phyloP scores from a whole-genome alignment of 2,888 invertebrate genomes.

The Pheosia tremula region DNA sequence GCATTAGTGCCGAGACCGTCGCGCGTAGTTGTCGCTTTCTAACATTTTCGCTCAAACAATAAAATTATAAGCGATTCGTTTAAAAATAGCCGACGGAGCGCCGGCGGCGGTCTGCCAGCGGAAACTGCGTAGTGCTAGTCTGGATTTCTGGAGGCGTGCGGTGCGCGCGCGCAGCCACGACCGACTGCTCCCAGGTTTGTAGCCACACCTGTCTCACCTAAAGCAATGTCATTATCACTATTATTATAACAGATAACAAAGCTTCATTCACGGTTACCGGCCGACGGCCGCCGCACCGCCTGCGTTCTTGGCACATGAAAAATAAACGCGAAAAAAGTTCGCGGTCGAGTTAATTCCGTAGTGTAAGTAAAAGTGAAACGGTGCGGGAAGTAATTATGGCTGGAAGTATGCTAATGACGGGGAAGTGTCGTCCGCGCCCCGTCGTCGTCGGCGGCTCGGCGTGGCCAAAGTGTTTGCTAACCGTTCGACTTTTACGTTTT shows the following conservation, averaged over 20 bases:
- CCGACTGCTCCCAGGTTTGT: conserved; percentile 74
- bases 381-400: conserved; percentile 48
- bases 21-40: conserved; percentile 76
- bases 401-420: conserved; percentile 44
- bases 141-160: conserved; percentile 76
- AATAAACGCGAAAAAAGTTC: conserved; percentile 26
- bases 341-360: conserved; percentile 37
- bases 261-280: conserved; percentile 54
- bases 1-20: conserved; percentile 75
- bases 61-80: conserved; percentile 80
- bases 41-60: conserved; percentile 79
- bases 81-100: conserved; percentile 73
- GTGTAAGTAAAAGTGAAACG: conserved; percentile 36
- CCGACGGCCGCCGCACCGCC: conserved; percentile 33
- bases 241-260: conserved; percentile 71
- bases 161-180: conserved; percentile 64
- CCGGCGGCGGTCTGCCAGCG: conserved; percentile 50
- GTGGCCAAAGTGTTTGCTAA: conserved; percentile 20
- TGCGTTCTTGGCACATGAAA: conserved; percentile 40
- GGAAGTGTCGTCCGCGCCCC: conserved; percentile 23
- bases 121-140: conserved; percentile 60
- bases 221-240: conserved; percentile 80
- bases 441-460: conserved; percentile 11
- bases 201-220: conserved; percentile 72
- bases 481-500: not conserved